Base-by-base conservation (phyloP, 2,797 vertebrate species). In the Orientallactaga sibirica region DNA sequence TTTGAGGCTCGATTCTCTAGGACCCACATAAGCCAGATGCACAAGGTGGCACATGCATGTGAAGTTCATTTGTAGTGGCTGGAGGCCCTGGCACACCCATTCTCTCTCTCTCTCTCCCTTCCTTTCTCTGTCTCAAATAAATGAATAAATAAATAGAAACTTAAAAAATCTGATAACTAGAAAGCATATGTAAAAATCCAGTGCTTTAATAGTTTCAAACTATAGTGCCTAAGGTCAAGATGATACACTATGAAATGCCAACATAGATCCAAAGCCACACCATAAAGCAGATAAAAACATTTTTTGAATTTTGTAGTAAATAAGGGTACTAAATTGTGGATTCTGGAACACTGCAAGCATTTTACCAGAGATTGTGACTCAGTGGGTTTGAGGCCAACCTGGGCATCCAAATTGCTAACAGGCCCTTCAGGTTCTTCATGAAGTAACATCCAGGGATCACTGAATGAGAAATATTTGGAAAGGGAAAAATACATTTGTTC, bases 131-230 rank as follows among this genome's bases (percentile, higher is more conserved):
- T 48, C 48, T 48, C 48, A 48, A 48, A 48, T 48, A 48, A 48
- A 48, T 48, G 10, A 48, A 10, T 6, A 48, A 48, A 48, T 48
- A 48, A 48, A 48, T 37, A 37, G 33, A 37, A 37, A 37, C 33
- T 37, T 37, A 37, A 37, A 37, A 37, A 37, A 2, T 74, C 14
- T 86, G 33, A 78, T 55, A 48, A 37, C 43, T 29, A 8, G 52
- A 75, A 61, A 33, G 0, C 61, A 66, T 5, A 61, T 83, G 33
- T 89, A 83, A 33, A 33, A 76, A 62, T 77, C 4, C 20, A 67
- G 1, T 77, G 3, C 22, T 77, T 84, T 91, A 25, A 33, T 77
- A 62, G 37, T 91, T 29, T 95, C 48, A 91, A 73, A 77, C 25
- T 7, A 4, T 3, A 43, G 43, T 73, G 0, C 5, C 14, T 55